phyloP scores from a whole-genome alignment of 2,113 vertebrate genomes.

The Litocranius walleri region DNA sequence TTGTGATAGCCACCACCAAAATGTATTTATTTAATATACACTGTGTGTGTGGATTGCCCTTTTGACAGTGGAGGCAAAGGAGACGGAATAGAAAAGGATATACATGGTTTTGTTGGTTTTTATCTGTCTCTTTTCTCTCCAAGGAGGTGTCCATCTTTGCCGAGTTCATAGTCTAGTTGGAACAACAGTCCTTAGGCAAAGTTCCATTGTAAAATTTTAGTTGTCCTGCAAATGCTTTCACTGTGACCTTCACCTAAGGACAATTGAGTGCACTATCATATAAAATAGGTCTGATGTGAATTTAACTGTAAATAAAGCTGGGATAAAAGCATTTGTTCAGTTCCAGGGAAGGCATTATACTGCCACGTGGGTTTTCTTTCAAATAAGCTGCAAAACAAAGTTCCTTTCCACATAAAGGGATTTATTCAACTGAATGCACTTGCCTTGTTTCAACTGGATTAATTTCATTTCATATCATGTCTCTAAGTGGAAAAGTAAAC shows the following conservation, averaged over 20 bases:
- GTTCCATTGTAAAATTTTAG: not conserved
- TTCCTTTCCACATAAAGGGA: conserved; percentile 1
- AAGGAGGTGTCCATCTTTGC: not conserved
- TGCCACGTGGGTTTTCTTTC: conserved; percentile 27
- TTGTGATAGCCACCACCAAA: not conserved
- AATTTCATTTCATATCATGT: conserved; percentile 49
- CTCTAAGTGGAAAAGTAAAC: conserved; percentile 56
- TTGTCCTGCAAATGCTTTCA: not conserved
- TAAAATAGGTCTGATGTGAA: not conserved
- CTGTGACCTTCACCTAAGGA: conserved; percentile 15
- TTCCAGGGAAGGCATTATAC: not conserved
- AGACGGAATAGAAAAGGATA: not conserved
- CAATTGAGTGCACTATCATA: not conserved
- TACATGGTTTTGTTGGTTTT: not conserved
- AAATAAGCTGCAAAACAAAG: conserved; percentile 17
- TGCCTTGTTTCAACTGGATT: conserved; percentile 42
- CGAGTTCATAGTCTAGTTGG: not conserved
- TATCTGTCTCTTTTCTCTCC: not conserved
- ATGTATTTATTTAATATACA: not conserved
- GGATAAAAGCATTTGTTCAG: conserved; percentile 21
- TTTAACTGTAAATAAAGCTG: not conserved
- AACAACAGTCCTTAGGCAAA: conserved; percentile 9
- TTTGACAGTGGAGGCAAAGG: not conserved
- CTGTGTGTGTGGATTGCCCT: not conserved
- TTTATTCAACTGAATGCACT: conserved; percentile 42